Evolutionary conservation across 1,140 invertebrate genomes (phyloP).

Genomic region (Holcopasites calliopsidis): DNA sequence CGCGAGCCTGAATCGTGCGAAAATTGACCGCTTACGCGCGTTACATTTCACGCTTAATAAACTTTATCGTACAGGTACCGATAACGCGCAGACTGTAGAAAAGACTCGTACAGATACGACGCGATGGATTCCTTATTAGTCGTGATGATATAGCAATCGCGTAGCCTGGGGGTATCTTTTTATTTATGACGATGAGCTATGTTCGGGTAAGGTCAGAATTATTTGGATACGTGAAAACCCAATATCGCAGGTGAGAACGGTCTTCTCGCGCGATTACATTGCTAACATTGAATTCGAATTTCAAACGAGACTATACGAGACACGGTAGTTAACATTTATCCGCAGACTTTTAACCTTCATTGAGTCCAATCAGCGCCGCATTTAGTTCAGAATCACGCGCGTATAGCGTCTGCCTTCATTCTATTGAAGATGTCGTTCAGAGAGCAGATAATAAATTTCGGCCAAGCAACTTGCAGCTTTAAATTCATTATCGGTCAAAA

Average conservation of each 20-base stretch:
- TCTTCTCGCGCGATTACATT: not conserved
- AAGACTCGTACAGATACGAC: not conserved
- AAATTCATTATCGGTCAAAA: not conserved
- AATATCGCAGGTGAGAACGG: no score
- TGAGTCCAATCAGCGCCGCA: conserved; percentile 21
- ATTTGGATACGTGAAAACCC: no score
- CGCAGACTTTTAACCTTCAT: conserved; percentile 20
- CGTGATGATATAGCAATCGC: no score
- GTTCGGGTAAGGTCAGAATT: no score
- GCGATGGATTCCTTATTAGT: no score
- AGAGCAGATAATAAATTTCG: not conserved
- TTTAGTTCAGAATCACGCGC: conserved; percentile 23
- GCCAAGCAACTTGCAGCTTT: not conserved
- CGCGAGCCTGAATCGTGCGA: no score
- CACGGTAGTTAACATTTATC: not conserved
- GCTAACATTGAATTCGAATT: not conserved
- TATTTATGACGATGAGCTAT: no score
- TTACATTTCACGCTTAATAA: not conserved
- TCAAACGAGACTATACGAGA: not conserved
- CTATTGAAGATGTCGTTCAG: conserved; percentile 7
- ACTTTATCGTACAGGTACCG: not conserved
- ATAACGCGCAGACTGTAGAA: not conserved
- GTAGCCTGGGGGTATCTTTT: no score
- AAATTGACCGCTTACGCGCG: not conserved
- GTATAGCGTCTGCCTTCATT: conserved; percentile 8